These are phyloP conservation scores for Heterodera schachtii DNA, from an alignment of 1,140 invertebrate genomes.

Conservation along the genomic window DNA sequence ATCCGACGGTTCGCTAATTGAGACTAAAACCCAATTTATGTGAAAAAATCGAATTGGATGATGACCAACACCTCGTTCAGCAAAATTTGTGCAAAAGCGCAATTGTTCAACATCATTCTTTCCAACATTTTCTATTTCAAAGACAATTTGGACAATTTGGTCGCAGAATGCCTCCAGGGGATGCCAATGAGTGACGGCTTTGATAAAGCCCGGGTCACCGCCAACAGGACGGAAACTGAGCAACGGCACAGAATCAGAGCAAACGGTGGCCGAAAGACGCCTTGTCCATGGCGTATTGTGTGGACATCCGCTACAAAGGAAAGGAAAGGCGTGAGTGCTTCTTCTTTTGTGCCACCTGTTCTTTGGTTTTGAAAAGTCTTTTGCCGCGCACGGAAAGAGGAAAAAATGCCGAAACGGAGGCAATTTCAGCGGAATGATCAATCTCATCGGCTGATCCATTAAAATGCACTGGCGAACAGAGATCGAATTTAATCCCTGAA, in stretches of 20 bases:
- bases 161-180: not conserved
- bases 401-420: not conserved
- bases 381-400: not conserved
- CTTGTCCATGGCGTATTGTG: not conserved
- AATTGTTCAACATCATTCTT: not conserved
- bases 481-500: not conserved
- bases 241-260: not conserved
- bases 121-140: slow-evolving; percentile 1
- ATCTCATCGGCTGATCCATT: not conserved
- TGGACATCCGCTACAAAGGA: not conserved
- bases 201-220: not conserved
- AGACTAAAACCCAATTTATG: not conserved
- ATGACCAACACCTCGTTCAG: not conserved
- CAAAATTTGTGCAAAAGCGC: slow-evolving; percentile 6
- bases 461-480: not conserved
- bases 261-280: not conserved
- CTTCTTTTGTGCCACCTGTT: not conserved
- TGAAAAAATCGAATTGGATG: not conserved
- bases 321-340: not conserved
- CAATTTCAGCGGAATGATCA: not conserved
- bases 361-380: slow-evolving; percentile 6
- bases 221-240: slow-evolving; percentile 8
- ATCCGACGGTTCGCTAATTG: not conserved
- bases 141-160: slow-evolving; percentile 6
- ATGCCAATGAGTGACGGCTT: not conserved